Conservation (phyloP, 2,797 vertebrate genomes). For the Sebastes baramenuke region DNA sequence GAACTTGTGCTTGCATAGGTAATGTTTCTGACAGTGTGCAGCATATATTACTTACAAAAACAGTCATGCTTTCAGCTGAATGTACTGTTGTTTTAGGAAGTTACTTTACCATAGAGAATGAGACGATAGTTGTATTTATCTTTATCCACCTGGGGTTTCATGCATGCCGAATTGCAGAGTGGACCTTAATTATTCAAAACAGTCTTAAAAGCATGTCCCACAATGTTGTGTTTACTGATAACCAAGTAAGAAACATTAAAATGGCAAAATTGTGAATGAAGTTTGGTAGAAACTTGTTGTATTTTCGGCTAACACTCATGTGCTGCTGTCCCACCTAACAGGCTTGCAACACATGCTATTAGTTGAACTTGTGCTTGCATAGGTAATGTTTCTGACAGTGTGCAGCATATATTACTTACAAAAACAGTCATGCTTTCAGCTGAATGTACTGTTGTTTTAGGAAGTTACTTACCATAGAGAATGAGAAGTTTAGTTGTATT, state of each 20-base stretch:
- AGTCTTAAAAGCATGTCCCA: fast-evolving
- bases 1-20: neutral
- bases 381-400: neutral
- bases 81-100: too few relatives aligned
- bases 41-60: neutral
- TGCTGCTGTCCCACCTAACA: neutral
- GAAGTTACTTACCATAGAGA: too few relatives aligned
- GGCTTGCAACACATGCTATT: neutral
- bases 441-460: too few relatives aligned
- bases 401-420: neutral
- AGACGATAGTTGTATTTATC: neutral
- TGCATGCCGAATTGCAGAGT: neutral
- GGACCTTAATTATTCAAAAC: fast-evolving
- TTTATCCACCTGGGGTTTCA: neutral
- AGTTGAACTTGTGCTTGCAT: neutral
- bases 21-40: neutral
- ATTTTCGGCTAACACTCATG: neutral
- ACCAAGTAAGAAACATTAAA: neutral
- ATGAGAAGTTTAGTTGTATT: too few relatives aligned
- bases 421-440: too few relatives aligned
- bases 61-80: too few relatives aligned
- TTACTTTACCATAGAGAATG: too few relatives aligned
- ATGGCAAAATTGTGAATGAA: neutral
- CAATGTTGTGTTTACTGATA: neutral
- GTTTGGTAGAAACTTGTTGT: neutral